phyloP scores from a whole-genome alignment of 2,888 invertebrate genomes.

The Diplazon laetatorius region DNA sequence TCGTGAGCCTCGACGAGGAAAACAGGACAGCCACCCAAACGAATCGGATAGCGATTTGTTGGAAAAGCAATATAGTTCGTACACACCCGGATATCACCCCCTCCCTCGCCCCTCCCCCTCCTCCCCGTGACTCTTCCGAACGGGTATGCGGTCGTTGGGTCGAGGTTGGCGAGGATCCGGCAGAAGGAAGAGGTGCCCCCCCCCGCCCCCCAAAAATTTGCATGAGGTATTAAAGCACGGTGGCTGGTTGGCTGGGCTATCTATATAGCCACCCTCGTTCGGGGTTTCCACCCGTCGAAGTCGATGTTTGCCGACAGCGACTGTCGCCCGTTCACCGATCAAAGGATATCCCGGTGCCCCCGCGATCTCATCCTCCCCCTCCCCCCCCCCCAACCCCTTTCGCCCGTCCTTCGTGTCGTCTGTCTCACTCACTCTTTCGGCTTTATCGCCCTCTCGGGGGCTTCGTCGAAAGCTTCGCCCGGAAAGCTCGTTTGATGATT shows the following conservation, averaged over 20 bases:
- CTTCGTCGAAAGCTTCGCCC: slow-evolving; percentile 54
- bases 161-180: slow-evolving; percentile 68
- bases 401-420: slow-evolving; percentile 8
- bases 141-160: slow-evolving; percentile 49
- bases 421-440: slow-evolving; percentile 58
- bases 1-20: background rate
- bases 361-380: slow-evolving; percentile 59
- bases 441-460: slow-evolving; percentile 46
- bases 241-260: slow-evolving; percentile 72
- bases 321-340: slow-evolving; percentile 78
- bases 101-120: no score
- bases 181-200: slow-evolving; percentile 65
- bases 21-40: slow-evolving; percentile 44
- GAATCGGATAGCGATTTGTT: slow-evolving; percentile 82
- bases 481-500: slow-evolving; percentile 64
- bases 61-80: slow-evolving; percentile 81
- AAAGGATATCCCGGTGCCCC: slow-evolving; percentile 79
- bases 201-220: slow-evolving; percentile 81
- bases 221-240: slow-evolving; percentile 83
- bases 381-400: no score
- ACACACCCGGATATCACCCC: slow-evolving; percentile 40
- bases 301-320: slow-evolving; percentile 81
- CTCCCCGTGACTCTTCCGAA: no score
- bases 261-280: no score
- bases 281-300: slow-evolving; percentile 76